Evolutionary conservation across 1,140 invertebrate species (phyloP), one percentile per base, ranked within the genome.

Genomic region (Stratiolaelaps scimitus): DNA sequence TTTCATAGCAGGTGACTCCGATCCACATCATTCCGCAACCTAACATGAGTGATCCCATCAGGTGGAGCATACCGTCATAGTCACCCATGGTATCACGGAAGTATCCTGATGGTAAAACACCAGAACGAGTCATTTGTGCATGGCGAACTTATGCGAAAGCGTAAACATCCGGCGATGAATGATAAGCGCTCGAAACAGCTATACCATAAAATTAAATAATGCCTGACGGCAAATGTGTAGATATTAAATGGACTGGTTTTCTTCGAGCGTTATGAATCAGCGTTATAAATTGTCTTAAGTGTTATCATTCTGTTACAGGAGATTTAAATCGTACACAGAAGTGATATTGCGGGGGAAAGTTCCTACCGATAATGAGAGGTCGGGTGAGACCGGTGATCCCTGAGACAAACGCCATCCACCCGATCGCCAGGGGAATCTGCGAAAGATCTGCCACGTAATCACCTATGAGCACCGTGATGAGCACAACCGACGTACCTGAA

Each of bases 321-420:
- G n/a, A n/a, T n/a, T n/a, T n/a, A n/a, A n/a, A n/a, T n/a, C n/a
- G n/a, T n/a, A n/a, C n/a, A n/a, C n/a, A n/a, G n/a, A n/a, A n/a
- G n/a, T n/a, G n/a, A n/a, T n/a, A n/a, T n/a, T n/a, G n/a, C n/a
- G n/a, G n/a, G n/a, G n/a, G 10, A 40, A 10, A 40, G 10, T 6
- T 40, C 10, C 34, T 40, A 60, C 53, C 53, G 26, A 60, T 60
- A 4, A 60, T 17, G 2, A 60, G 53, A 6, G 53, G 53, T 23
- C 53, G 53, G 1, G 53, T 29, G 1, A 60, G 10, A 2, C 53
- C 53, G 53, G 53, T 60, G 2, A 60, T 34, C 2, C 53, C 53
- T 23, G 53, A 26, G 53, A 60, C 17, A 10, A 60, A 60, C 1
- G 53, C 53, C 53, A 60, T 60, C 53, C 53, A 60, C 26, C 53